Base-by-base conservation (phyloP, 2,888 invertebrate species). In the Hoplodrina ambigua region DNA sequence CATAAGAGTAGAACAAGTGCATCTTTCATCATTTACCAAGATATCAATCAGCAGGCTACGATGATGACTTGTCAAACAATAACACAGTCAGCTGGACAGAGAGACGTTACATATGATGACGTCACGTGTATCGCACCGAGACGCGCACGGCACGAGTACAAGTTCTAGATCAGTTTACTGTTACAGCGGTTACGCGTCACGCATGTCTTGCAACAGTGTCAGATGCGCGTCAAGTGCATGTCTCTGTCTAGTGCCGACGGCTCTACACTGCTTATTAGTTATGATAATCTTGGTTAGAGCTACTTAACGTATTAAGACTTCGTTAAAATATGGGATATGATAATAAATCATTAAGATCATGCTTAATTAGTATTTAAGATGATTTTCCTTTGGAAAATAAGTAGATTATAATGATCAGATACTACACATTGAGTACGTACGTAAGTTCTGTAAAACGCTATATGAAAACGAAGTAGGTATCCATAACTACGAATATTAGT, bases 141-240 rank as follows among this genome's bases (percentile, higher is more conserved):
- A 56, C 66, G 50, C 41, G n/a, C 11, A 44, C 44, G 13, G 20
- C 44, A 54, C 4, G 19, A n/a, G 55, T 53, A 20, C 15, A 53
- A 59, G 71, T 64, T 69, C 68, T 60, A 72, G 62, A 71, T 60
- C 62, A 68, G 58, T 66, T 60, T 82, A 84, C 83, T 77, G 83
- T 84, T 84, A 81, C 72, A 69, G 60, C 73, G 76, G 82, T 65
- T 64, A 60, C 66, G 49, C 75, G 80, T 80, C 82, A 83, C 79
- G 82, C 84, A 74, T 74, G 74, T 80, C 66, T 69, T 58, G 59
- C 57, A 67, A 70, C 63, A 69, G 61, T 78, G 72, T 72, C 59
- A 55, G 69, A 37, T 53, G 41, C 62, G 56, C 37, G 53, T 53
- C 65, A 78, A 70, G 71, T 69, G 68, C 58, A 64, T 72, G 62